Evolutionary conservation across 2,113 vertebrate genomes (phyloP).

Genomic region (Picathartes gymnocephalus): DNA sequence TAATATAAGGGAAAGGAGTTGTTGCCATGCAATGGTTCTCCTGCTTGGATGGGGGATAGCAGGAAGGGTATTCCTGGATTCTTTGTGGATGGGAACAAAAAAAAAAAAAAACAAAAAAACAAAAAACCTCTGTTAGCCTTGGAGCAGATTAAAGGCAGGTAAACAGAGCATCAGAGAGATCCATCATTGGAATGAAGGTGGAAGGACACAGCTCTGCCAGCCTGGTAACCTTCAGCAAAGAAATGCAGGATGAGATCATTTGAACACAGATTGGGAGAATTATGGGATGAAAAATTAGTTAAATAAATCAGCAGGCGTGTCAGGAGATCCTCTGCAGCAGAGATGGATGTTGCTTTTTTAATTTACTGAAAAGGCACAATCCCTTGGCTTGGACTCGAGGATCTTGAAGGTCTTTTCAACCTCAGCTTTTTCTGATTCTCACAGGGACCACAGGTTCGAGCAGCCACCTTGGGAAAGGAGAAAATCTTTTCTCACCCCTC

Average conservation of each 20-base stretch:
- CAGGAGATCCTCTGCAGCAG: neutral
- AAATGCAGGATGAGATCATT: constrained; percentile 19
- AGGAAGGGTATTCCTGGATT: neutral
- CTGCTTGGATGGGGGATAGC: too few relatives aligned
- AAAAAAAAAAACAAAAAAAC: too few relatives aligned
- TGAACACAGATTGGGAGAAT: neutral
- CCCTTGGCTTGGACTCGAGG: neutral
- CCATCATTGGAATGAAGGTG: constrained; percentile 3
- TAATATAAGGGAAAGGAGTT: rapidly evolving
- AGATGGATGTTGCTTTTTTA: constrained; percentile 30
- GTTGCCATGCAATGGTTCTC: neutral
- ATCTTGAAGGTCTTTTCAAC: neutral
- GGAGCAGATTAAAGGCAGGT: constrained; percentile 4
- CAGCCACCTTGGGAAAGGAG: neutral
- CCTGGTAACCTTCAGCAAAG: constrained; percentile 32
- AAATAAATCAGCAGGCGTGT: constrained; percentile 2
- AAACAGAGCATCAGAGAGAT: constrained; percentile 3
- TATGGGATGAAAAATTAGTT: constrained; percentile 25
- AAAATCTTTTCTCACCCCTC: rapidly evolving
- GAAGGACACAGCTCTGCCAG: constrained; percentile 15
- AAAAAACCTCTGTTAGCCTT: neutral
- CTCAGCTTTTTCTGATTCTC: neutral
- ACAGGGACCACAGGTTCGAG: neutral
- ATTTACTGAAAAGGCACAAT: constrained; percentile 9
- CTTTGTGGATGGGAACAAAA: neutral